phyloP scores from a whole-genome alignment of 2,113 vertebrate species.

The Setophaga kirtlandii region DNA sequence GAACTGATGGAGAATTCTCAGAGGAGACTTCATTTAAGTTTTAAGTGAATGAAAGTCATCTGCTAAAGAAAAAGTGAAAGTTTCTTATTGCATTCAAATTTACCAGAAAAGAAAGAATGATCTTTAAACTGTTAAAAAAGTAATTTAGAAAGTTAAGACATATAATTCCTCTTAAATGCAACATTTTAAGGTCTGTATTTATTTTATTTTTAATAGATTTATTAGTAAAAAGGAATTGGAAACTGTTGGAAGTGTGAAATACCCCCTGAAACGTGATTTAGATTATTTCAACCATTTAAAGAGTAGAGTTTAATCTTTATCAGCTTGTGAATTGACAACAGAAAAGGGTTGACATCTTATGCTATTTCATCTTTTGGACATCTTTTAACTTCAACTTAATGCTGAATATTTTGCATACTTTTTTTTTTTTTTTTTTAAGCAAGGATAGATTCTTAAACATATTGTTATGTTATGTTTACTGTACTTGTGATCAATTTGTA shows the following conservation, averaged over 20 bases:
- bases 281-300: neutral
- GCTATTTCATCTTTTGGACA: neutral
- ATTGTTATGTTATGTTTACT: neutral
- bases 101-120: neutral
- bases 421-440: neutral
- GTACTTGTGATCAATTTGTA: neutral
- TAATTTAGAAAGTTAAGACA: neutral
- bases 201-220: neutral
- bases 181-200: neutral
- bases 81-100: neutral
- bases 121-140: neutral
- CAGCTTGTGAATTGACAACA: neutral
- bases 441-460: neutral
- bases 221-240: neutral
- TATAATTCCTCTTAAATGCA: neutral
- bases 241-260: neutral
- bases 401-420: neutral
- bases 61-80: neutral
- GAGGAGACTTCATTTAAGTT: neutral
- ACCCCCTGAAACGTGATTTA: neutral
- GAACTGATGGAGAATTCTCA: neutral
- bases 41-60: neutral
- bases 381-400: neutral
- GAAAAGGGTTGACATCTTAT: neutral
- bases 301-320: neutral